Evolutionary conservation across 1,140 invertebrate species (phyloP).

Genomic region (Heliothis virescens): DNA sequence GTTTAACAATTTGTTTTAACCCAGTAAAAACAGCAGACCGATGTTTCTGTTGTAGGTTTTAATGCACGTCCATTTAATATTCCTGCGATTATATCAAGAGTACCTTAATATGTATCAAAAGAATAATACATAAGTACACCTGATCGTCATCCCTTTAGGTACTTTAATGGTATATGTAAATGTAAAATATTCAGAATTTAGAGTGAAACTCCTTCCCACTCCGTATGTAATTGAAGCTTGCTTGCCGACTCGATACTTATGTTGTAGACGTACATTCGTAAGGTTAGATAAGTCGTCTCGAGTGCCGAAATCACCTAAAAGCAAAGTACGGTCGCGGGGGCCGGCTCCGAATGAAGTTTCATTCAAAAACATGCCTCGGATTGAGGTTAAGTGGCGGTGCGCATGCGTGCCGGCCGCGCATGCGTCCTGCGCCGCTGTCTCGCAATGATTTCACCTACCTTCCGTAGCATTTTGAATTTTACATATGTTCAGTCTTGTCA

Average conservation of each 20-base stretch:
- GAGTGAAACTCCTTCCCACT: not conserved
- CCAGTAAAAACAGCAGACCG: no score
- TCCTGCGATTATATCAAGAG: no score
- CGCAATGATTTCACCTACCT: constrained; percentile 82
- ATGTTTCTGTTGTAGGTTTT: no score
- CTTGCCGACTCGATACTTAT: constrained; percentile 34
- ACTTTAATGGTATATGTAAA: not conserved
- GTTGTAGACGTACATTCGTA: constrained; percentile 39
- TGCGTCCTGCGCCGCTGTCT: constrained; percentile 59
- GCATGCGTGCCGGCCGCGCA: constrained; percentile 76
- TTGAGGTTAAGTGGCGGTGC: constrained; percentile 80
- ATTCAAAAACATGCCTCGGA: constrained; percentile 83
- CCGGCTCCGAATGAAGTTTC: constrained; percentile 74
- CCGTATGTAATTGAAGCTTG: constrained; percentile 23
- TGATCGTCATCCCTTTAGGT: not conserved
- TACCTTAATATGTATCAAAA: not conserved
- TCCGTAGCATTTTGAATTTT: constrained; percentile 74
- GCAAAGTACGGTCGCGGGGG: constrained; percentile 60
- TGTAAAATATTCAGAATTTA: not conserved
- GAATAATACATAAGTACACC: not conserved
- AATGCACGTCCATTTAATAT: no score
- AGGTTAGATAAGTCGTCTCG: constrained; percentile 46
- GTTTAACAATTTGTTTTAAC: no score
- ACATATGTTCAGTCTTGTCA: constrained; percentile 57
- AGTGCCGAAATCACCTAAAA: constrained; percentile 56